A percentile compares a stretch with the other conserved stretches of the same genome.
Evolutionary conservation across 2,888 invertebrate species (phyloP).

Genomic region (Macrosoma leucophasiata): DNA sequence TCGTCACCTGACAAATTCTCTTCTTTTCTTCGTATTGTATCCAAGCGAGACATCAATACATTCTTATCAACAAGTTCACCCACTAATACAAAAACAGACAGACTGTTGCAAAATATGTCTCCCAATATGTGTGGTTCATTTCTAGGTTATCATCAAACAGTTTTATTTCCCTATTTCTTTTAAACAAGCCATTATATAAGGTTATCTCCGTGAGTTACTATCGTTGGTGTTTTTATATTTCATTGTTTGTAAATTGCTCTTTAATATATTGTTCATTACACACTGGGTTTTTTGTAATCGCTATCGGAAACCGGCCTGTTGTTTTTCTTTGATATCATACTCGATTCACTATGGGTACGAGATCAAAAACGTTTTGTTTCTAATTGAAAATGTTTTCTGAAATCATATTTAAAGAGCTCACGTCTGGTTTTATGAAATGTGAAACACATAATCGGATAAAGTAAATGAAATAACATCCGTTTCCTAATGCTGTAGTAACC

Average conservation of each 20-base stretch:
- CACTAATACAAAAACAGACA: conserved; percentile 2
- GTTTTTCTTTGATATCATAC: conserved; percentile 22
- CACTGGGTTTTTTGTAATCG: conserved; percentile 23
- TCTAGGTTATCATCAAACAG: conserved; percentile 31
- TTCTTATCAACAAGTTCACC: too few relatives aligned
- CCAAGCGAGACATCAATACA: too few relatives aligned
- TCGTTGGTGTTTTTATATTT: conserved; percentile 33
- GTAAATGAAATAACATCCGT: conserved; percentile 56
- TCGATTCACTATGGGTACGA: conserved; percentile 38
- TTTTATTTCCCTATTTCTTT: conserved; percentile 39
- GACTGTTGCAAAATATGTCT: conserved; percentile 20
- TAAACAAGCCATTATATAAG: conserved; percentile 32
- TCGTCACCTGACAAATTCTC: too few relatives aligned
- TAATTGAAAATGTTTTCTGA: too few relatives aligned
- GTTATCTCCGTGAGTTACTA: conserved; percentile 36
- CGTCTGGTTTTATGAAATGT: too few relatives aligned
- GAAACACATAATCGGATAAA: too few relatives aligned
- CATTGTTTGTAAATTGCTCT: conserved; percentile 33
- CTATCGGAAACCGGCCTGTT: conserved; percentile 18
- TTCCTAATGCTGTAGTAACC: conserved; percentile 47
- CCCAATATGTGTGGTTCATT: conserved; percentile 9
- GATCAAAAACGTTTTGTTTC: too few relatives aligned
- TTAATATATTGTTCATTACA: conserved; percentile 24
- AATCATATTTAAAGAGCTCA: too few relatives aligned
- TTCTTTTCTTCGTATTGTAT: too few relatives aligned